phyloP scores from a whole-genome alignment of 2,113 vertebrate species.

The Narcine bancroftii region DNA sequence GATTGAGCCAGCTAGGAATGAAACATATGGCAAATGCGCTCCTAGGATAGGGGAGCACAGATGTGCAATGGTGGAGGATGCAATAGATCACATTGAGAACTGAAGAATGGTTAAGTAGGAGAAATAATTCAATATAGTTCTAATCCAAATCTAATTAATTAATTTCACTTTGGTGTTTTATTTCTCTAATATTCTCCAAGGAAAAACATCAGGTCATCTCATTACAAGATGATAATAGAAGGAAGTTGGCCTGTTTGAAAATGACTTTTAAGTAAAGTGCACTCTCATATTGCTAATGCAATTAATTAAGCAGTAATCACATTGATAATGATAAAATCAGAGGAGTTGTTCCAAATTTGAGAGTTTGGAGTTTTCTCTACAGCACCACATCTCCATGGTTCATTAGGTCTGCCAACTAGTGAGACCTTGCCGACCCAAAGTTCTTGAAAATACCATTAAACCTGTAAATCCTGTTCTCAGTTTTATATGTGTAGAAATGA shows the following conservation, averaged over 20 bases:
- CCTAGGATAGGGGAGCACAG: background rate
- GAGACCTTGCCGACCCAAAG: background rate
- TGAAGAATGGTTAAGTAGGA: background rate
- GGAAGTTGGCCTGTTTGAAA: background rate
- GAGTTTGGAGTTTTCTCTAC: too few species aligned
- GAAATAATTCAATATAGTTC: background rate
- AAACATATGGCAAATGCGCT: background rate
- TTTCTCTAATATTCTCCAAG: background rate
- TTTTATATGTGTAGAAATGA: background rate
- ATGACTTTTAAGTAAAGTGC: background rate
- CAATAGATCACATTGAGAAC: background rate
- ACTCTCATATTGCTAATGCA: background rate
- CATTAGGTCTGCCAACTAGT: background rate
- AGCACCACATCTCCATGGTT: background rate
- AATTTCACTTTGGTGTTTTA: background rate
- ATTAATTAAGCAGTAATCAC: background rate
- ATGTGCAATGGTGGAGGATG: background rate
- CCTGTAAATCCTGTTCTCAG: background rate
- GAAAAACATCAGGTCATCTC: background rate
- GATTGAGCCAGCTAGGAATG: too few species aligned
- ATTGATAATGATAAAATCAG: background rate
- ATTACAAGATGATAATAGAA: slow-evolving; percentile 9
- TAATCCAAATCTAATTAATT: background rate
- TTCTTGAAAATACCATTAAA: background rate
- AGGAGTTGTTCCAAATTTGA: background rate